Conservation (phyloP, 1,140 invertebrate species). For the Meloidogyne exigua region DNA sequence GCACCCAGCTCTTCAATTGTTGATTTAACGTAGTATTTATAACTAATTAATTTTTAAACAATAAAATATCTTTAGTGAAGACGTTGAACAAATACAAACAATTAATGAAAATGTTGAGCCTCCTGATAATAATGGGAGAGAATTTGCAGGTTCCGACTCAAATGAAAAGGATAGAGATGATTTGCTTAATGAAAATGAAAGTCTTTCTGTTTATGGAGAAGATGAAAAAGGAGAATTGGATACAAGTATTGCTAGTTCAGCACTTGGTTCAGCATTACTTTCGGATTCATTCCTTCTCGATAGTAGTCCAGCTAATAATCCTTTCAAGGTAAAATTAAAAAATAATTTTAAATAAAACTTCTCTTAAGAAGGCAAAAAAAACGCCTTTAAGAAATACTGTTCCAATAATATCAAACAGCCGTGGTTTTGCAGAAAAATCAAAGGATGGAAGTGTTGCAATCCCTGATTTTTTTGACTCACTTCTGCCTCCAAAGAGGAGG, state of each 20-base stretch:
- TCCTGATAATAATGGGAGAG: background rate
- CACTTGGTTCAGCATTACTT: background rate
- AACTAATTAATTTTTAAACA: too few species aligned
- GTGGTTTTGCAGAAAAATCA: slow-evolving; percentile 1
- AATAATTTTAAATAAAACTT: background rate
- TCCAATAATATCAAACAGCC: background rate
- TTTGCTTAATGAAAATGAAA: background rate
- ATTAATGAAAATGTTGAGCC: background rate
- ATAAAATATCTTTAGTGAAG: background rate
- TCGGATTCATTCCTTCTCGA: slow-evolving; percentile 14
- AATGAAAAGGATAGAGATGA: background rate
- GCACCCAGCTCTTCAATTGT: background rate
- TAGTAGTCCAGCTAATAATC: slow-evolving; percentile 3
- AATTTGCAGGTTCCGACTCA: background rate
- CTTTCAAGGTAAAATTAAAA: slow-evolving; percentile 7
- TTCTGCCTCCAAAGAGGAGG: background rate
- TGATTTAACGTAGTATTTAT: background rate
- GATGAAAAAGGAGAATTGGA: background rate
- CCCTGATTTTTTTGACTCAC: background rate
- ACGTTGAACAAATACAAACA: background rate
- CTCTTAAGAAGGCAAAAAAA: background rate
- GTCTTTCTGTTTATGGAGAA: background rate
- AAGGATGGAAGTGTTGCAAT: background rate
- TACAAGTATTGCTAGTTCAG: background rate
- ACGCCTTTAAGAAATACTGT: background rate